Percentiles rank a stretch among this genome's conserved stretches.
Conservation (phyloP, 2,113 vertebrate species). For the Pongo pygmaeus region DNA sequence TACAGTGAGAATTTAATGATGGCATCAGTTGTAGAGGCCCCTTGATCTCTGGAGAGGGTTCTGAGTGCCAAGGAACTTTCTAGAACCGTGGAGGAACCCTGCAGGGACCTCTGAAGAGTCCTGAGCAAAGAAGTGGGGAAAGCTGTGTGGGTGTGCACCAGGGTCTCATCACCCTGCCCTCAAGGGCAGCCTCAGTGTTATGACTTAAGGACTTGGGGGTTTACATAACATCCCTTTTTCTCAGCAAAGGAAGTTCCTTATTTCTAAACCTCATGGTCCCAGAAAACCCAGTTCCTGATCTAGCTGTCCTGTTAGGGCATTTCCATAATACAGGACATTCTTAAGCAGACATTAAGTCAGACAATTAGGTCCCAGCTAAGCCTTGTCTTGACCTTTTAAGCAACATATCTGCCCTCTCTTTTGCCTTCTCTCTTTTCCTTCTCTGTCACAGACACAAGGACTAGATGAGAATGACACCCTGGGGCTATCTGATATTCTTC, state of each 20-base stretch:
- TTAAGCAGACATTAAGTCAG: background rate
- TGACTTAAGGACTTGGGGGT: background rate
- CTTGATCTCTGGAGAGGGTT: background rate
- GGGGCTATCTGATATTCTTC: background rate
- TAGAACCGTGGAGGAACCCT: background rate
- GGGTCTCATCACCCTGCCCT: background rate
- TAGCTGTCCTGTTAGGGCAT: too few relatives aligned
- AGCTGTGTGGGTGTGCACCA: background rate
- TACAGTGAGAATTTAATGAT: background rate
- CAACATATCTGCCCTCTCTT: background rate
- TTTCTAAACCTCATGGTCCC: background rate
- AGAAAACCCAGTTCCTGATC: background rate
- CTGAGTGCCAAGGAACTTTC: background rate
- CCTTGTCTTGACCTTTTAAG: background rate
- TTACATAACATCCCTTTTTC: slow-evolving; percentile 49
- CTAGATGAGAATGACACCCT: background rate
- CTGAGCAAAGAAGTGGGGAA: too few relatives aligned
- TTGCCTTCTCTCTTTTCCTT: background rate
- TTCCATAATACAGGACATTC: accelerated
- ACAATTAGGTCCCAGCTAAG: background rate
- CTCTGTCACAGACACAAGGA: background rate
- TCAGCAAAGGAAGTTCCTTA: slow-evolving; percentile 42
- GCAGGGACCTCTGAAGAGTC: background rate
- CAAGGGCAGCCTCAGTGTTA: background rate
- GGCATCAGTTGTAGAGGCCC: background rate